Conservation (phyloP, 2,888 invertebrate genomes). For the Hirtodrosophila trivittata region DNA sequence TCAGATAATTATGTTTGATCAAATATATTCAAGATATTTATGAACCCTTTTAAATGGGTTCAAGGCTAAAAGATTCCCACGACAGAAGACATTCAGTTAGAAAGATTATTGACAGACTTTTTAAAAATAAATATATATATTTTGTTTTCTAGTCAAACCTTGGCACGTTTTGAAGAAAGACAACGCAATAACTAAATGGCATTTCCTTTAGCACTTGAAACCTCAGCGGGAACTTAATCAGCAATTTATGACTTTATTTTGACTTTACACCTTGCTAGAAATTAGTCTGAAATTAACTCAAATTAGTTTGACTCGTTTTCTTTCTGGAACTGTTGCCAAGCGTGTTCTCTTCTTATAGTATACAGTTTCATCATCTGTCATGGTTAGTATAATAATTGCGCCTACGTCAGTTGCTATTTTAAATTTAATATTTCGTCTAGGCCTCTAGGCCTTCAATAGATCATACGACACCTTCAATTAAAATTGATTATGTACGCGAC, state of each 20-base stretch:
- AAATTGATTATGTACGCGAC: slow-evolving; percentile 64
- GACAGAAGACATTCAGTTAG: no score
- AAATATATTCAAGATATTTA: not conserved
- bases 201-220: slow-evolving; percentile 45
- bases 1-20: no score
- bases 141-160: not conserved
- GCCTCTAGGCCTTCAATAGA: slow-evolving; percentile 48
- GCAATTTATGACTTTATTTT: slow-evolving; percentile 35
- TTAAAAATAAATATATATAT: no score
- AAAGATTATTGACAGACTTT: no score
- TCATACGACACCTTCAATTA: slow-evolving; percentile 72
- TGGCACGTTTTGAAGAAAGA: not conserved
- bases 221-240: slow-evolving; percentile 32
- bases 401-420: slow-evolving; percentile 58
- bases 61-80: no score
- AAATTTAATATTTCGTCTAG: slow-evolving; percentile 11
- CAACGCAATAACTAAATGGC: slow-evolving; percentile 20
- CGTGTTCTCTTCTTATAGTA: slow-evolving; percentile 3
- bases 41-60: not conserved
- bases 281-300: no score
- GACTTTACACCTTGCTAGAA: not conserved
- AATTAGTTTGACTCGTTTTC: not conserved
- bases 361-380: slow-evolving; percentile 40
- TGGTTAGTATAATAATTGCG: slow-evolving; percentile 34
- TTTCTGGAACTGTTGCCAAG: slow-evolving; percentile 8